Evolutionary conservation across 2,113 vertebrate species (phyloP), one percentile per base, ranked within the genome.

Genomic region (Vicugna pacos): DNA sequence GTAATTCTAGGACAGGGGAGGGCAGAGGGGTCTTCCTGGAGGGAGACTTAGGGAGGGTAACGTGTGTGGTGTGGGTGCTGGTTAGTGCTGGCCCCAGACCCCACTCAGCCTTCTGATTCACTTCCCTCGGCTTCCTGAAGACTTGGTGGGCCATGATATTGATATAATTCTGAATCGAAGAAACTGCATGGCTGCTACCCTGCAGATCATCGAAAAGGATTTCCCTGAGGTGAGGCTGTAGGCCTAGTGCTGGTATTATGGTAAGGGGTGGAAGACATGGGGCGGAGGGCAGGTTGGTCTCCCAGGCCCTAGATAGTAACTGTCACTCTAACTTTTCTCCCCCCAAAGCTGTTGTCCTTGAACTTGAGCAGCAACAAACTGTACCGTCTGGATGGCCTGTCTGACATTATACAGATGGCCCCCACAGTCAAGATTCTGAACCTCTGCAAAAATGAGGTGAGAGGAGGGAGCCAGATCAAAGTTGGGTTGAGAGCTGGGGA

Each of bases 311-410:
- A 73, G 35, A 22, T 42, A 32, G 10, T 69, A 92, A 48, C 20
- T 8, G 0, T 77, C 20, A 8, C 22, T 86, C 32, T 75, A 19
- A 77, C 15, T 54, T 50, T 87, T 83, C 69, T 81, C 84, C 52
- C 32, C 32, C 1, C 5, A 81, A 77, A 97, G 99, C 97, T 99
- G 26, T 93, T 98, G 0, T 98, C 98, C 46, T 98, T 99, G 79
- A 99, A 99, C 91, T 91, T 99, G 69, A 97, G 98, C 93, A 99
- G 98, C 97, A 99, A 99, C 96, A 99, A 98, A 48, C 98, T 99
- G 35, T 99, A 98, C 65, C 99, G 98, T 81, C 97, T 99, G 67
- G 98, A 99, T 30, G 99, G 99, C 10, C 77, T 99, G 1, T 58
- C 98, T 3, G 98, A 99, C 8, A 94, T 99, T 90, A 80, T 98